Percentiles rank a stretch among this genome's conserved stretches.
phyloP scores from a whole-genome alignment of 2,113 vertebrate species.

The Cavia aperea region DNA sequence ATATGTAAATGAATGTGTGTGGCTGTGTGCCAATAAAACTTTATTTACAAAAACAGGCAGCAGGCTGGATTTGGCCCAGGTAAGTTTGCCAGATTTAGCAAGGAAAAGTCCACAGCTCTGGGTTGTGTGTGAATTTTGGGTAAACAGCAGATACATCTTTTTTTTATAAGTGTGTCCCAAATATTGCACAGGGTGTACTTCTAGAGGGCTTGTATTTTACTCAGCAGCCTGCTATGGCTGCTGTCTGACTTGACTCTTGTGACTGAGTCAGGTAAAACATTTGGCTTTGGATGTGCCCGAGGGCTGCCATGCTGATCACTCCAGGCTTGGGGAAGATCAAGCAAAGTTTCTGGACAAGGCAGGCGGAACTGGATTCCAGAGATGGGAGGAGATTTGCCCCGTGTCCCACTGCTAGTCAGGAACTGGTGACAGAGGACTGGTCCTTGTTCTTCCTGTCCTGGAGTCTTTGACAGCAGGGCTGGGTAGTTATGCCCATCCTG shows the following conservation, averaged over 20 bases:
- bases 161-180: not conserved
- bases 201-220: not conserved
- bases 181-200: fast-evolving
- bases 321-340: not conserved
- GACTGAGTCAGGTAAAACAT: not conserved
- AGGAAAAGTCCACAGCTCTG: not conserved
- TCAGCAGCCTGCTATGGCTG: not conserved
- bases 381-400: not conserved
- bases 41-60: constrained; percentile 52
- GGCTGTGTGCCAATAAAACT: constrained; percentile 56
- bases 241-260: not conserved
- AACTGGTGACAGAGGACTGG: too few species aligned
- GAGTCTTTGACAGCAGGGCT: too few species aligned
- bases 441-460: fast-evolving
- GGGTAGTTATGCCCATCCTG: fast-evolving
- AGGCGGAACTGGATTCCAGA: not conserved
- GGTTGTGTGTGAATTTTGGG: not conserved
- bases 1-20: not conserved
- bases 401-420: fast-evolving
- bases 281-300: not conserved
- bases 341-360: not conserved
- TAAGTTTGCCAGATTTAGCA: not conserved
- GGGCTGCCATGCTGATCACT: not conserved
- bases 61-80: constrained; percentile 21
- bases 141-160: not conserved